Percentiles rank a stretch among this genome's conserved stretches.
Conservation (phyloP, 2,888 invertebrate species). For the Eupithecia centaureata region DNA sequence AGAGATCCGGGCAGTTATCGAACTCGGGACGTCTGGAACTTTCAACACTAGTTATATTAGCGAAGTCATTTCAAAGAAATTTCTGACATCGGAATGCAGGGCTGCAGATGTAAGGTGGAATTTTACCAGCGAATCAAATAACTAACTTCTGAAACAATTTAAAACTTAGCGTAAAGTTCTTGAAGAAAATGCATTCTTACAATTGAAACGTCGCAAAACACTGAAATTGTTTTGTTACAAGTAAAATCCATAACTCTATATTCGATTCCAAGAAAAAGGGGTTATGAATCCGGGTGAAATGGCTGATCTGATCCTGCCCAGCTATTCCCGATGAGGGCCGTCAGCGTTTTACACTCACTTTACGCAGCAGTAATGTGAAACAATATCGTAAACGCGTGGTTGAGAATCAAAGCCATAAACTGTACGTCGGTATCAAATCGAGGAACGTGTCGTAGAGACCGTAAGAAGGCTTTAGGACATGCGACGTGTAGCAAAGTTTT, state of each 20-base stretch:
- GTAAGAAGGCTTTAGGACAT: conserved; percentile 81
- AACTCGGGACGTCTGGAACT: conserved; percentile 72
- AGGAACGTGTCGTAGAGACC: conserved; percentile 75
- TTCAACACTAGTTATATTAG: conserved; percentile 76
- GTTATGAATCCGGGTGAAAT: conserved; percentile 31
- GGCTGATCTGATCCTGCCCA: conserved; percentile 19
- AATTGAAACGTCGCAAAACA: neutral
- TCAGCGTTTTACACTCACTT: conserved; percentile 59
- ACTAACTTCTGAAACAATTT: conserved; percentile 13
- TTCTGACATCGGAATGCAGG: conserved; percentile 58
- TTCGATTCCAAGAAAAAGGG: conserved; percentile 30
- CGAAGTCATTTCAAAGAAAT: conserved; percentile 67
- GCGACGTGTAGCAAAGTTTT: conserved; percentile 84
- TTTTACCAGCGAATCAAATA: conserved; percentile 25
- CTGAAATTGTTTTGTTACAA: conserved; percentile 7
- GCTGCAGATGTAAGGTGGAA: conserved; percentile 40
- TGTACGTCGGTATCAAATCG: conserved; percentile 77
- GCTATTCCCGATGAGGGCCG: conserved; percentile 31
- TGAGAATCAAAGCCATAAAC: conserved; percentile 80
- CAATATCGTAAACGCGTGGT: conserved; percentile 80
- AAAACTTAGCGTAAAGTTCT: neutral
- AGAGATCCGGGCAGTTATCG: conserved; percentile 76
- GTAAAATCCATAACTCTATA: conserved; percentile 16
- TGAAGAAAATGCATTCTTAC: conserved; percentile 5
- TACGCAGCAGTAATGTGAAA: conserved; percentile 71